A percentile compares a stretch with the other conserved stretches of the same genome.
Evolutionary conservation across 2,797 vertebrate genomes (phyloP).

Genomic region (Gallinago nigripennis): DNA sequence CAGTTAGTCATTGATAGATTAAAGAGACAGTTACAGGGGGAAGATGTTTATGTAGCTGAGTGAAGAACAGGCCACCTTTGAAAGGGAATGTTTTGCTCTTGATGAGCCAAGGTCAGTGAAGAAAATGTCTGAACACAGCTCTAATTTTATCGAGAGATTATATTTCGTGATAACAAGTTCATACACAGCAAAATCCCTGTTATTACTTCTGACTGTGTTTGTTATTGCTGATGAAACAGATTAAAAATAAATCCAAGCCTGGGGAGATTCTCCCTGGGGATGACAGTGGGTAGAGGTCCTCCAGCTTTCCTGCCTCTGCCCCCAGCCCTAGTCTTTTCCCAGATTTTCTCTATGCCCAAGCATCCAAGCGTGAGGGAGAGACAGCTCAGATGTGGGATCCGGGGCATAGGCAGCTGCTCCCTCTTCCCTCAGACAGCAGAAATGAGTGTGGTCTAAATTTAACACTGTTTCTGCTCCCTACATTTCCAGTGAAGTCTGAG

Average conservation of each 20-base stretch:
- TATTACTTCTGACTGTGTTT: slow-evolving; percentile 40
- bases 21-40: background rate
- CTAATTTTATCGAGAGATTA: slow-evolving; percentile 15
- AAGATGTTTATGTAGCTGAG: background rate
- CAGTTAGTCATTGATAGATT: background rate
- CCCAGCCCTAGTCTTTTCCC: background rate
- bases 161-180: slow-evolving; percentile 29
- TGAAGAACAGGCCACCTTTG: background rate
- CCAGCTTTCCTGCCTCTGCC: background rate
- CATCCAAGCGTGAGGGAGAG: slow-evolving; percentile 14
- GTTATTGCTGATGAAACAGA: slow-evolving; percentile 52
- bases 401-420: slow-evolving; percentile 7
- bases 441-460: background rate
- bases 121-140: slow-evolving; percentile 1
- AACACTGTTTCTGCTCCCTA: background rate
- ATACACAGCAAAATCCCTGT: slow-evolving; percentile 17
- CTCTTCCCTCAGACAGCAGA: slow-evolving; percentile 2
- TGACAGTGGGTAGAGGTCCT: background rate
- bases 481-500: background rate
- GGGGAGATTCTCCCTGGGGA: background rate
- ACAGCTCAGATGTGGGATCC: slow-evolving; percentile 17
- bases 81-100: slow-evolving; percentile 5
- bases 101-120: slow-evolving; percentile 41
- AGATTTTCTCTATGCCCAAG: background rate
- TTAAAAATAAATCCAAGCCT: slow-evolving; percentile 29